Evolutionary conservation across 2,888 invertebrate genomes (phyloP).

Genomic region (Helleia helle): DNA sequence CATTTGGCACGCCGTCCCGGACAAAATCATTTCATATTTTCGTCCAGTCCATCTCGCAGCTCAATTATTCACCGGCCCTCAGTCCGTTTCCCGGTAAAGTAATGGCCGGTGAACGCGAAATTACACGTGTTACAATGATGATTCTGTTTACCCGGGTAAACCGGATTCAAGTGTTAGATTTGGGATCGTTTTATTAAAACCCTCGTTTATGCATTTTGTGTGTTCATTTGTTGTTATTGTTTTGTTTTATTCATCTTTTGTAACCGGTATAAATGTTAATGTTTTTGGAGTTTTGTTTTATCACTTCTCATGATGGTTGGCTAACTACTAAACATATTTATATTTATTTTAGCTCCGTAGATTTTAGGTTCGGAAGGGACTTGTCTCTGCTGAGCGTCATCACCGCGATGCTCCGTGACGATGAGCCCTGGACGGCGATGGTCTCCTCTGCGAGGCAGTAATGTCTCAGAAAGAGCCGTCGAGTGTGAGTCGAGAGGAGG

Average conservation of each 20-base stretch:
- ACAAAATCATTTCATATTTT: conserved; percentile 65
- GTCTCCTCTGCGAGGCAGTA: too few species aligned
- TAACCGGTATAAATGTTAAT: too few species aligned
- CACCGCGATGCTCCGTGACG: too few species aligned
- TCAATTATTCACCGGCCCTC: conserved; percentile 57
- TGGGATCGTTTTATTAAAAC: conserved; percentile 52
- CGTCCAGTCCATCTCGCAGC: conserved; percentile 49
- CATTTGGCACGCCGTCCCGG: conserved; percentile 26
- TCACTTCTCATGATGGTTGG: too few species aligned
- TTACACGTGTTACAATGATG: conserved; percentile 67
- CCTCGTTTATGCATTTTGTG: conserved; percentile 12
- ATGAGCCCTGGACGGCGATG: too few species aligned
- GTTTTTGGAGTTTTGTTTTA: too few species aligned
- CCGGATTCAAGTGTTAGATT: conserved; percentile 53
- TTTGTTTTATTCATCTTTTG: background rate
- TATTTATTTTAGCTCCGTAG: too few species aligned
- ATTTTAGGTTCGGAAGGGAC: too few species aligned
- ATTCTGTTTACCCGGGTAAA: conserved; percentile 56
- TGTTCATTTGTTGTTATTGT: conserved; percentile 5
- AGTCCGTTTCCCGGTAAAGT: conserved; percentile 41
- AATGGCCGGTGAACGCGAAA: conserved; percentile 60
- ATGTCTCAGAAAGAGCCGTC: too few species aligned
- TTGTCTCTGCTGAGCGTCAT: too few species aligned
- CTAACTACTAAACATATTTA: too few species aligned
- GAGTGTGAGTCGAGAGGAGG: too few species aligned